Conservation (phyloP, 2,888 invertebrate genomes). For the Macrophya annulata region DNA sequence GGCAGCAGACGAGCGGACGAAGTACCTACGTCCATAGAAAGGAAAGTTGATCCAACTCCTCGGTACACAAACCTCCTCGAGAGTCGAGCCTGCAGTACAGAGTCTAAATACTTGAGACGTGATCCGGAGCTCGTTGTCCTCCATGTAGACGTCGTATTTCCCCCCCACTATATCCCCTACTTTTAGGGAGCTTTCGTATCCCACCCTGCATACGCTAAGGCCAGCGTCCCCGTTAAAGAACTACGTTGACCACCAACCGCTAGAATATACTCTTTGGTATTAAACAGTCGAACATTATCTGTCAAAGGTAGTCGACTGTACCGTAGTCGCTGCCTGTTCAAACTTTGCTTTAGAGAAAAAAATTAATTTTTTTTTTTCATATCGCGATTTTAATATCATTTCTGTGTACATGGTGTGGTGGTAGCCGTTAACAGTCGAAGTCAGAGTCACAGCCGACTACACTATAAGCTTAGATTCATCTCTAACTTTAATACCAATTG, state of each 20-base stretch:
- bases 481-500: not conserved
- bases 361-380: not conserved
- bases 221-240: constrained; percentile 69
- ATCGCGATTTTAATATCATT: constrained; percentile 9
- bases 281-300: constrained; percentile 57
- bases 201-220: constrained; percentile 64
- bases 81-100: constrained; percentile 16
- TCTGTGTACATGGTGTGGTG: constrained; percentile 28
- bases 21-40: constrained; percentile 67
- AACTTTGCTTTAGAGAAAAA: constrained; percentile 13
- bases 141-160: constrained; percentile 26
- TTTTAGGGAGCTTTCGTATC: constrained; percentile 71
- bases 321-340: not conserved
- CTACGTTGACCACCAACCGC: constrained; percentile 64
- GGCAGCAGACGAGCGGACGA: constrained; percentile 61
- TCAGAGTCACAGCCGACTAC: constrained; percentile 21
- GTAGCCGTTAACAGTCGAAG: constrained; percentile 26
- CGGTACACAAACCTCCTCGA: constrained; percentile 35
- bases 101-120: constrained; percentile 45
- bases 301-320: constrained; percentile 41
- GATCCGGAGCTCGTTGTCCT: constrained; percentile 42
- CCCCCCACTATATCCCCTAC: constrained; percentile 58
- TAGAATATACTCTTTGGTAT: constrained; percentile 61
- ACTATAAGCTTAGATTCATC: not conserved
- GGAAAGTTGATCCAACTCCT: constrained; percentile 65